These are phyloP conservation scores for Pungitius pungitius DNA, from an alignment of 2,113 vertebrate genomes.

Conservation along the genomic window DNA sequence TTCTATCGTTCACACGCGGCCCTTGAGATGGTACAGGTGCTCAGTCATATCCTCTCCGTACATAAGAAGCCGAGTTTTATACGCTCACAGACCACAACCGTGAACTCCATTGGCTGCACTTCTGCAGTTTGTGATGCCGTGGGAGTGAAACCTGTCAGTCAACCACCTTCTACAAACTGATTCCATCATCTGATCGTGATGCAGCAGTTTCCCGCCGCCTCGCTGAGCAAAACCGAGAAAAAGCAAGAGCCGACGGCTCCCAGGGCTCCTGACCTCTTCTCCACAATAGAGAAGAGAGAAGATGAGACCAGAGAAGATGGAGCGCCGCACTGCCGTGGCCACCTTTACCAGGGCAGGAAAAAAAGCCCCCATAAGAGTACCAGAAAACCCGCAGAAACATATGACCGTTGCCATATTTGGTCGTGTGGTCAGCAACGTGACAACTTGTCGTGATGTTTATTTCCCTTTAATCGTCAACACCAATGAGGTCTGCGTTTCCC, in stretches of 20 bases:
- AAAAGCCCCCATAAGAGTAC: neutral
- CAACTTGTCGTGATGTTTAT: slow-evolving; percentile 10
- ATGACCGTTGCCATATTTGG: too few species aligned
- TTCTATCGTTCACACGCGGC: neutral
- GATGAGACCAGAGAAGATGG: slow-evolving; percentile 47
- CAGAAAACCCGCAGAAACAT: neutral
- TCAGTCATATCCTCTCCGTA: neutral
- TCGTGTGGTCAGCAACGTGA: slow-evolving; percentile 24
- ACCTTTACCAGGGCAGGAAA: neutral
- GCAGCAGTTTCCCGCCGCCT: slow-evolving; percentile 19
- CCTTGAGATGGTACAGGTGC: neutral
- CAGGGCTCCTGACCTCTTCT: neutral
- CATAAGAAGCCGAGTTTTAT: neutral
- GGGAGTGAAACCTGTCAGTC: slow-evolving; percentile 26
- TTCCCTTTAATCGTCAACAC: slow-evolving; percentile 22
- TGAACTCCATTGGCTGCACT: neutral
- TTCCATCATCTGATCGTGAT: slow-evolving; percentile 27
- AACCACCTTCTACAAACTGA: slow-evolving; percentile 37
- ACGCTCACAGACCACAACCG: neutral
- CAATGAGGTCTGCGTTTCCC: slow-evolving; percentile 7
- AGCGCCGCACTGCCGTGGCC: too few species aligned
- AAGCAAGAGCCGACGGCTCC: slow-evolving; percentile 7
- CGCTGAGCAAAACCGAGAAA: slow-evolving; percentile 69
- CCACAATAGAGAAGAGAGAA: neutral
- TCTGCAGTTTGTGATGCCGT: neutral